Percentiles rank a stretch among this genome's conserved stretches.
Conservation (phyloP, 53 echinoderm and acorn worm genomes). For the Paracentrotus lividus region DNA sequence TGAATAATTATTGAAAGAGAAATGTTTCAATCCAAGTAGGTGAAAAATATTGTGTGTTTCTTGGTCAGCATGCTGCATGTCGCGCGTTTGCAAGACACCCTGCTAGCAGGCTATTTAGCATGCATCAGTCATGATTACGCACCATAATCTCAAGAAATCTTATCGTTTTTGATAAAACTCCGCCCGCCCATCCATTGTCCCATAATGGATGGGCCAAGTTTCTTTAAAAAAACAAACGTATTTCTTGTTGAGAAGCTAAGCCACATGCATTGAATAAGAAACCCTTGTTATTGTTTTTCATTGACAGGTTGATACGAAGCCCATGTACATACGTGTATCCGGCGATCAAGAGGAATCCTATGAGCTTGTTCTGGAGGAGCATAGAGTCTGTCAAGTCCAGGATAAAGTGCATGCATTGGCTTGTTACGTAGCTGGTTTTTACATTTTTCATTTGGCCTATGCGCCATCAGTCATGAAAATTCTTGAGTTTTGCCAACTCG, state of each 20-base stretch:
- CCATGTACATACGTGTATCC: conserved; percentile 15
- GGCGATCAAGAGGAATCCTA: background rate
- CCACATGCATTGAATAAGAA: conserved; percentile 15
- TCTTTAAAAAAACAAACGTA: background rate
- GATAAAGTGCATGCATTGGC: background rate
- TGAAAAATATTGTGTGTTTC: background rate
- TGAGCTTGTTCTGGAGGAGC: conserved; percentile 5
- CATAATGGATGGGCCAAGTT: background rate
- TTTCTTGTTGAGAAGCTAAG: background rate
- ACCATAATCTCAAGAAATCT: no score
- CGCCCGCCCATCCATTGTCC: background rate
- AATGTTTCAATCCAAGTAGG: background rate
- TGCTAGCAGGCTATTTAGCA: no score
- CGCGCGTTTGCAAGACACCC: no score
- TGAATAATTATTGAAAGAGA: background rate
- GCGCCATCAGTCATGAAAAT: conserved; percentile 8
- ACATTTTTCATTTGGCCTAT: background rate
- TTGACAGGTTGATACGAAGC: conserved; percentile 1
- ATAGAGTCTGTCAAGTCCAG: conserved; percentile 9
- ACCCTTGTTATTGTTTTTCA: background rate
- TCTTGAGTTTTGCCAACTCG: no score
- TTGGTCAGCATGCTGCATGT: no score
- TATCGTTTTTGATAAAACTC: background rate
- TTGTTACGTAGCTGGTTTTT: conserved; percentile 1
- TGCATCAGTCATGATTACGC: no score